Evolutionary conservation across 2,113 vertebrate species (phyloP).

Genomic region (Lates calcarifer): DNA sequence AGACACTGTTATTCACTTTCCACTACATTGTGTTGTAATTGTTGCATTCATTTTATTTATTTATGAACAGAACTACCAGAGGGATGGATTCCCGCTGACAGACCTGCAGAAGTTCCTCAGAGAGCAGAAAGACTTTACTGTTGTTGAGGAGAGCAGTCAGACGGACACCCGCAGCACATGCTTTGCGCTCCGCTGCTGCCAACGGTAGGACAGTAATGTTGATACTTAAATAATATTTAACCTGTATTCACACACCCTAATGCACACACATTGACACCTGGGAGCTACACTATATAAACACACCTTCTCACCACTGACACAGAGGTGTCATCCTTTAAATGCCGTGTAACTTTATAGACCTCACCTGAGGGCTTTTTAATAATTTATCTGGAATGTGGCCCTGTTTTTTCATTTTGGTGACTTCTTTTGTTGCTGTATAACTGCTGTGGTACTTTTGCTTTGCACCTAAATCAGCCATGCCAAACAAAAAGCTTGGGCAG

Average conservation of each 20-base stretch:
- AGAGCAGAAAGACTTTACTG: constrained; percentile 72
- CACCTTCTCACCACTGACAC: neutral
- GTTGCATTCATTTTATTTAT: neutral
- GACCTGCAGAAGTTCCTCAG: constrained; percentile 92
- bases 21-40: neutral
- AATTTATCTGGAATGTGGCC: neutral
- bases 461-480: neutral
- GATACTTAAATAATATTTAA: neutral
- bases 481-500: neutral
- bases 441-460: neutral
- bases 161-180: constrained; percentile 31
- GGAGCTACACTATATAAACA: constrained; percentile 3
- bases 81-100: constrained; percentile 90
- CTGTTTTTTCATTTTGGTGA: neutral
- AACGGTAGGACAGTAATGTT: constrained; percentile 79
- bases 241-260: neutral
- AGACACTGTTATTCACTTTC: no score
- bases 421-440: neutral
- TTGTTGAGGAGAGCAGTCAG: constrained; percentile 66
- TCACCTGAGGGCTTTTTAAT: neutral
- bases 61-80: constrained; percentile 89
- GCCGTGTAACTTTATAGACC: neutral
- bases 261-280: neutral
- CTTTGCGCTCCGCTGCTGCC: constrained; percentile 84
- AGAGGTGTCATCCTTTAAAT: neutral